Percentiles rank a stretch among this genome's conserved stretches.
Evolutionary conservation across 2,888 invertebrate species (phyloP).

Genomic region (Drosophila conformis): DNA sequence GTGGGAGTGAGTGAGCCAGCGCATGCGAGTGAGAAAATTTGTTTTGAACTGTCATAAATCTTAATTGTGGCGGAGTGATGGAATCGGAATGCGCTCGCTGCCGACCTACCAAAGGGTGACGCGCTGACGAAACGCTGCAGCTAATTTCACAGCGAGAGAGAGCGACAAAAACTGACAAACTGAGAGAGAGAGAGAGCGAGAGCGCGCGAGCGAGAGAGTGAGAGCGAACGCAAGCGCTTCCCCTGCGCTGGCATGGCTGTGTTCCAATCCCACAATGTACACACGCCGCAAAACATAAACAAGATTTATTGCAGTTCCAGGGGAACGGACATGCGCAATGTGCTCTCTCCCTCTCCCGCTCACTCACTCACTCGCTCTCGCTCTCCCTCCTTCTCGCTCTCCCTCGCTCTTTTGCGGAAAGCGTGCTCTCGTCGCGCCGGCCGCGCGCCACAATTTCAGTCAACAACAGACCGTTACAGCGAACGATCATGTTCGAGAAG

Average conservation of each 20-base stretch:
- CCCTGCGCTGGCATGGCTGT: slow-evolving; percentile 63
- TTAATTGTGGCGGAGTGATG: slow-evolving; percentile 81
- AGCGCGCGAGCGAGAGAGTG: slow-evolving; percentile 12
- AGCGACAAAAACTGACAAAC: neutral
- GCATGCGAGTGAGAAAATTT: slow-evolving; percentile 77
- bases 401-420: slow-evolving; percentile 14
- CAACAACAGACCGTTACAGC: slow-evolving; percentile 82
- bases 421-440: slow-evolving; percentile 52
- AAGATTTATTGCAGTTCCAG: slow-evolving; percentile 71
- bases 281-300: slow-evolving; percentile 53
- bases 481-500: slow-evolving; percentile 81
- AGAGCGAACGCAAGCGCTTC: slow-evolving; percentile 43
- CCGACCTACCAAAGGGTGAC: slow-evolving; percentile 57
- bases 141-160: slow-evolving; percentile 45
- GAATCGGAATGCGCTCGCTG: slow-evolving; percentile 64
- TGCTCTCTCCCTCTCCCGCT: slow-evolving; percentile 4
- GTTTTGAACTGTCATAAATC: slow-evolving; percentile 85
- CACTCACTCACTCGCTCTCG: slow-evolving; percentile 20
- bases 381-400: slow-evolving; percentile 29
- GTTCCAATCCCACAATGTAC: slow-evolving; percentile 62
- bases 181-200: slow-evolving; percentile 1
- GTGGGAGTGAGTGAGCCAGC: slow-evolving; percentile 67
- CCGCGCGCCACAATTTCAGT: slow-evolving; percentile 71
- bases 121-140: slow-evolving; percentile 68
- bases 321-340: slow-evolving; percentile 58